Conservation (phyloP, 2,888 invertebrate species). For the Coecobrya sp. region DNA sequence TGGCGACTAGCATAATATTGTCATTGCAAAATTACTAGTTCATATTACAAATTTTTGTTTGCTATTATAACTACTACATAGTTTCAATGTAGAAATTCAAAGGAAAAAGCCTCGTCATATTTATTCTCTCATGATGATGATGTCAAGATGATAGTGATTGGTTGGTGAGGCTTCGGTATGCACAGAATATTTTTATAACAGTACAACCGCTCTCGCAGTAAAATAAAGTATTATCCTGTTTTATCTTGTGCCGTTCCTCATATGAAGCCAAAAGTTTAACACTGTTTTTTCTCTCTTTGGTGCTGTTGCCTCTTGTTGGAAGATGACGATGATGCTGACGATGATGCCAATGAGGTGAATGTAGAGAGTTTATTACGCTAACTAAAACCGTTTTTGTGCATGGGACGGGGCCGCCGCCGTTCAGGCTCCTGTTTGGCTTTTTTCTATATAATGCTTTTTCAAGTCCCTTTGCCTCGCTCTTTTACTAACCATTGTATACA, state of each 20-base stretch:
- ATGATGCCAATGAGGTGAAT: too few relatives aligned
- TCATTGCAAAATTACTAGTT: too few relatives aligned
- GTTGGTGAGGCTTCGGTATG: constrained; percentile 12
- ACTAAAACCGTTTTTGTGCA: neutral
- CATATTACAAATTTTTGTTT: too few relatives aligned
- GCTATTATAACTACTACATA: too few relatives aligned
- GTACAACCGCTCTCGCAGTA: neutral
- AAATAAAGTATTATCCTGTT: too few relatives aligned
- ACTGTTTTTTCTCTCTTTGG: neutral
- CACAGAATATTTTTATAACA: constrained; percentile 8
- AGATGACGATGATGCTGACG: neutral
- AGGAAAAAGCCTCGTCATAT: neutral
- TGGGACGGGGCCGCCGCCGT: neutral
- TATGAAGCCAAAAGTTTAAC: neutral
- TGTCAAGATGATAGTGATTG: neutral
- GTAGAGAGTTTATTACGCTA: neutral
- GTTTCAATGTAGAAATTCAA: too few relatives aligned
- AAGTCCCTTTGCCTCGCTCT: neutral
- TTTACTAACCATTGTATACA: neutral
- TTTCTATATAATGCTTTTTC: neutral
- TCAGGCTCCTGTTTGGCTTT: constrained; percentile 22
- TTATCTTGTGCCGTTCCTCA: neutral
- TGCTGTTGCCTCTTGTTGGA: neutral
- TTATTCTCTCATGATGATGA: neutral
- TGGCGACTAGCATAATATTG: too few relatives aligned